phyloP scores from a whole-genome alignment of 2,797 vertebrate genomes.

The Poecile montanus region DNA sequence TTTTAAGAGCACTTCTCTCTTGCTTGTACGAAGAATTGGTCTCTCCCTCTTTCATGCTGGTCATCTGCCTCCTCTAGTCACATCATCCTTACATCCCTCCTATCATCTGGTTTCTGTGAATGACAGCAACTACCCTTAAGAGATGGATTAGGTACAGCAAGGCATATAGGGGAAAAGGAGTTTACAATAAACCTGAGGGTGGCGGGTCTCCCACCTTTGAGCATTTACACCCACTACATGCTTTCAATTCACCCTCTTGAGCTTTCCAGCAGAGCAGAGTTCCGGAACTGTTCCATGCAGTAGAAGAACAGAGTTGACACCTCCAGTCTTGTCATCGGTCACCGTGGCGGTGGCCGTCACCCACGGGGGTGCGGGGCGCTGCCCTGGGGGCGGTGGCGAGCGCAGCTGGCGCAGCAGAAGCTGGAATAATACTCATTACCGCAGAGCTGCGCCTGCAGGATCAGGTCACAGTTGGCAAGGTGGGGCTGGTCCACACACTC shows the following conservation, averaged over 20 bases:
- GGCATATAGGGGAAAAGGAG: not conserved
- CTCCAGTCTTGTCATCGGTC: not conserved
- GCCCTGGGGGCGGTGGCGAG: constrained; percentile 54
- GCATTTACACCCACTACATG: not conserved
- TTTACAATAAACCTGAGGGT: not conserved
- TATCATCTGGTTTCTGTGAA: not conserved
- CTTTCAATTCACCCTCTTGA: not conserved
- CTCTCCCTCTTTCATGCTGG: not conserved
- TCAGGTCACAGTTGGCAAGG: constrained; percentile 92
- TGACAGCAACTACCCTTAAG: not conserved
- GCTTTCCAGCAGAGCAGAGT: not conserved
- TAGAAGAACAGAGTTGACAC: not conserved
- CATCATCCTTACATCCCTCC: not conserved
- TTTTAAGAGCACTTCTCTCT: not conserved
- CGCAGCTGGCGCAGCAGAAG: constrained; percentile 96
- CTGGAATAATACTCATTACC: constrained; percentile 89
- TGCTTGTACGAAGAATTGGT: not conserved
- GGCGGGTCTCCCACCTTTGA: not conserved
- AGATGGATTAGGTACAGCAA: not conserved
- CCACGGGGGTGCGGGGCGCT: not conserved
- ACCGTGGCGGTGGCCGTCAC: not conserved
- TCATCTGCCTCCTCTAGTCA: not conserved
- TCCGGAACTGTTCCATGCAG: not conserved
- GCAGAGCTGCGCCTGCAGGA: constrained; percentile 92
- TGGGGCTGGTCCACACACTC: constrained; percentile 91